These are phyloP conservation scores for Pteronotus mesoamericanus DNA, from an alignment of 2,797 vertebrate species.

Conservation along the genomic window DNA sequence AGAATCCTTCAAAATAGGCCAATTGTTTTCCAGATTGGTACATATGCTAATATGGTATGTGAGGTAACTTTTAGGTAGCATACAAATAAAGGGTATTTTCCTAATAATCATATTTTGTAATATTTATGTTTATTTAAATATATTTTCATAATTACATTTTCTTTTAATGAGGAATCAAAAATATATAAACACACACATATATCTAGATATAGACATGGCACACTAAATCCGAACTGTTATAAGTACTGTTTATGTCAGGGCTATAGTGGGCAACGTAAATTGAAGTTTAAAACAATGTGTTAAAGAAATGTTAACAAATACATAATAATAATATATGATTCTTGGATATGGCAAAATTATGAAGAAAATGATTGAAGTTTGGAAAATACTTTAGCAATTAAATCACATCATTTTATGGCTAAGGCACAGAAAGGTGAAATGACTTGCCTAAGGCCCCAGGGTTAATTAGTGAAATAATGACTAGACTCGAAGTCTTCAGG, in stretches of 20 bases:
- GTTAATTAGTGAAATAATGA: slow-evolving; percentile 59
- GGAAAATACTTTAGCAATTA: not conserved
- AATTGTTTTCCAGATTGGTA: not conserved
- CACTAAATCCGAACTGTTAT: not conserved
- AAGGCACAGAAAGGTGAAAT: not conserved
- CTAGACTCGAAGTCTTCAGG: slow-evolving; percentile 21
- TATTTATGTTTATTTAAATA: not conserved
- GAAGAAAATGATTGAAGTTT: not conserved
- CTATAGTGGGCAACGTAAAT: not conserved
- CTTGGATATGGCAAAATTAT: not conserved
- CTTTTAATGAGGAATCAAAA: not conserved
- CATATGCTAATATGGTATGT: not conserved
- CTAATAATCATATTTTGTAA: not conserved
- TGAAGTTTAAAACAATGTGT: not conserved
- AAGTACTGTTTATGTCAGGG: not conserved
- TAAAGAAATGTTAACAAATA: slow-evolving; percentile 12
- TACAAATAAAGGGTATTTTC: not conserved
- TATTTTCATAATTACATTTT: not conserved
- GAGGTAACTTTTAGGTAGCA: not conserved
- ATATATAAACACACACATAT: too few relatives aligned
- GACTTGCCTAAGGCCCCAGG: slow-evolving; percentile 37
- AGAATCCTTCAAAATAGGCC: not conserved
- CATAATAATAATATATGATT: not conserved
- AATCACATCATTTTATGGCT: not conserved
- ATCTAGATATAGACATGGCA: not conserved